Conservation (phyloP, 2,113 vertebrate species). For the Capreolus pygargus region DNA sequence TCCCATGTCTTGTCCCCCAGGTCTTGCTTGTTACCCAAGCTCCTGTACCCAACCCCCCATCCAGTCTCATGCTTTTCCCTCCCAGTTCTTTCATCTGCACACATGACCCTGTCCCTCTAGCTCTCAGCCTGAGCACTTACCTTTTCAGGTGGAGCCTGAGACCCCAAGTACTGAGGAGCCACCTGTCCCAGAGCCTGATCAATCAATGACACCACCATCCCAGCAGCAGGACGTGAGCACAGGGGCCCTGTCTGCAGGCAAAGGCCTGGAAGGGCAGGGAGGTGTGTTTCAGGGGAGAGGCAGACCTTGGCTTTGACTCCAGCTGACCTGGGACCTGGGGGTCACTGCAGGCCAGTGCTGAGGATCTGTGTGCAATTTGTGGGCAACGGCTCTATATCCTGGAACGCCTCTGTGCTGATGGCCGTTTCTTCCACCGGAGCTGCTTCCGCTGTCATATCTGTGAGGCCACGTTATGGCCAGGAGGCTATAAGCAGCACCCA, state of each 20-base stretch:
- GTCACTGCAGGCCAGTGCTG: constrained; percentile 63
- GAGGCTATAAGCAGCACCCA: constrained; percentile 85
- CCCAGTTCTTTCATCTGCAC: neutral
- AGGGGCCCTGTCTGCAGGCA: neutral
- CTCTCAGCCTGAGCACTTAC: neutral
- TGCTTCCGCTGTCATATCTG: constrained; percentile 91
- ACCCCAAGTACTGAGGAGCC: neutral
- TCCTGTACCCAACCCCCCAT: neutral
- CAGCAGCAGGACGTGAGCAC: constrained; percentile 42
- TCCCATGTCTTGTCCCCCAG: neutral
- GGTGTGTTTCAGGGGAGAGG: neutral
- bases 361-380: constrained; percentile 91
- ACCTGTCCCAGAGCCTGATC: neutral
- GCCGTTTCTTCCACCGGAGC: constrained; percentile 93
- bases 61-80: neutral
- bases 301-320: neutral
- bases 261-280: neutral
- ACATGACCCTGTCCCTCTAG: neutral
- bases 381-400: constrained; percentile 87
- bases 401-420: constrained; percentile 91
- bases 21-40: too few species aligned
- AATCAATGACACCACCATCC: neutral
- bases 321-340: neutral
- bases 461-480: constrained; percentile 86
- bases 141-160: constrained; percentile 47